A percentile compares a stretch with the other conserved stretches of the same genome.
Evolutionary conservation across 2,797 vertebrate species (phyloP).

Genomic region (Cyprinodon diabolis): DNA sequence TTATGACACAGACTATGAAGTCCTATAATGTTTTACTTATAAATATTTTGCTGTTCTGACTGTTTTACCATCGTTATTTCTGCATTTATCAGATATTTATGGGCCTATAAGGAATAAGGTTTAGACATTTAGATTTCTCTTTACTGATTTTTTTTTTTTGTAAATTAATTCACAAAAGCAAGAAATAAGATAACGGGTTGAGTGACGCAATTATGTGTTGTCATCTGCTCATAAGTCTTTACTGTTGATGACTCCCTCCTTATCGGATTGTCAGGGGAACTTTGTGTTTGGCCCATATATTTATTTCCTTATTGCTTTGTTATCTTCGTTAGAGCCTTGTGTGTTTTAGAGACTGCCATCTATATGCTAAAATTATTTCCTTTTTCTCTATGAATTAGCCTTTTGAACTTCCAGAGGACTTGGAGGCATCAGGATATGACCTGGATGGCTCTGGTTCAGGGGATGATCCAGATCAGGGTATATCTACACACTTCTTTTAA

Average conservation of each 20-base stretch:
- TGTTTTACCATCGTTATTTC: neutral
- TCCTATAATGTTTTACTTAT: neutral
- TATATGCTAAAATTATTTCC: neutral
- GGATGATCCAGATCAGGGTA: slow-evolving; percentile 52
- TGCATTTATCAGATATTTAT: neutral
- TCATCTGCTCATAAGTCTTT: slow-evolving; percentile 23
- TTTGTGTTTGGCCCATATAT: slow-evolving; percentile 32
- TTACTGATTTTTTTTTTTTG: neutral
- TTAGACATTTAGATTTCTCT: neutral
- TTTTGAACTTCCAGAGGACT: slow-evolving; percentile 72
- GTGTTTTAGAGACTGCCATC: slow-evolving; percentile 12
- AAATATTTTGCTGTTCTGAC: neutral
- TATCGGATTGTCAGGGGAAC: slow-evolving; percentile 26
- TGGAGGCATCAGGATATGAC: slow-evolving; percentile 84
- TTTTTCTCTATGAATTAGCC: slow-evolving; percentile 16
- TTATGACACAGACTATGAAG: neutral
- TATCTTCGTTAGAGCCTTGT: slow-evolving; percentile 8
- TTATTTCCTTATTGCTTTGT: slow-evolving; percentile 26
- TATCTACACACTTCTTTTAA: neutral
- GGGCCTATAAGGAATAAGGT: neutral
- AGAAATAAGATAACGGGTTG: neutral
- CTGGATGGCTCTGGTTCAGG: slow-evolving; percentile 78
- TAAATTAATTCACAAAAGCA: neutral
- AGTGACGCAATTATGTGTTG: neutral
- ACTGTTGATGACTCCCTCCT: slow-evolving; percentile 20